Percentiles rank a stretch among this genome's conserved stretches.
Evolutionary conservation across 2,888 invertebrate genomes (phyloP).

Genomic region (Drosophila ochracea): DNA sequence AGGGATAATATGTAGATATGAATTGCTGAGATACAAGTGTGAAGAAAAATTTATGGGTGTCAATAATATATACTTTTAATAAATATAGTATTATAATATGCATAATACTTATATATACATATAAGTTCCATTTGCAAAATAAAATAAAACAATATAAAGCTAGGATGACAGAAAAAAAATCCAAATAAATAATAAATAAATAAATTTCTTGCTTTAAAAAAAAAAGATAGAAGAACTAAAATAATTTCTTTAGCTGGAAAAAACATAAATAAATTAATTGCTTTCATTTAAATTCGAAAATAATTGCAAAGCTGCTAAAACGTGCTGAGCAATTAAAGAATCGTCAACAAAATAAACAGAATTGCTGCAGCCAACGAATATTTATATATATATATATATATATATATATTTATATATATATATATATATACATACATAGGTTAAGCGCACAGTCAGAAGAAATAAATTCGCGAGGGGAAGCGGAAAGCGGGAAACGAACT

Average conservation of each 20-base stretch:
- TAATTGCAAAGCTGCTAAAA: background rate
- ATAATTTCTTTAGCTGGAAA: background rate
- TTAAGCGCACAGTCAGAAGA: background rate
- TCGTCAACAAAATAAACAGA: background rate
- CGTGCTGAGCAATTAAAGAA: background rate
- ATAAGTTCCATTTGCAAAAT: background rate
- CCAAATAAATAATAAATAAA: background rate
- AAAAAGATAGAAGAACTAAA: background rate
- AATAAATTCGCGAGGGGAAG: constrained; percentile 4
- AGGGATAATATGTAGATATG: background rate
- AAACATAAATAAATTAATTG: background rate
- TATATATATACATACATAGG: background rate
- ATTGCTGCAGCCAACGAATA: background rate
- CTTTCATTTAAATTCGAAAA: background rate
- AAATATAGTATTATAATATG: background rate
- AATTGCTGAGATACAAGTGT: background rate
- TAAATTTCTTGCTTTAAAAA: background rate
- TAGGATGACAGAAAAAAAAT: background rate
- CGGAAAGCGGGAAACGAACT: constrained; percentile 34
- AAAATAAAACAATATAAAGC: background rate
- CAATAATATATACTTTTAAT: background rate
- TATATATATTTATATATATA: background rate
- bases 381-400: background rate
- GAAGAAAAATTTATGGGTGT: background rate
- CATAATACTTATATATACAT: background rate